phyloP scores from a whole-genome alignment of 2,888 invertebrate genomes.

The Meiosimyza decipiens region DNA sequence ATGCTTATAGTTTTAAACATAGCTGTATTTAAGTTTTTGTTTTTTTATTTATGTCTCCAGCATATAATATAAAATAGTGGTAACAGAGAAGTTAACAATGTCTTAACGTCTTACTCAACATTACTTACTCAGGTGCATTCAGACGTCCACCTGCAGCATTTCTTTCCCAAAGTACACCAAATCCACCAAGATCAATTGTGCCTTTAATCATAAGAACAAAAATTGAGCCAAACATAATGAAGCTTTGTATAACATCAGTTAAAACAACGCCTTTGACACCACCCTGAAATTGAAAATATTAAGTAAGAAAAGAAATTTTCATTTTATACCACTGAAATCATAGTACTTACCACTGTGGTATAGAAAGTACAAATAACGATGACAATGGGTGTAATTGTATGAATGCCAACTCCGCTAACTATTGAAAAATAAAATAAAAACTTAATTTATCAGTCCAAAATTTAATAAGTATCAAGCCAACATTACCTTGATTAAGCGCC shows the following conservation, averaged over 20 bases:
- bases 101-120: neutral
- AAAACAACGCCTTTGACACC: constrained; percentile 84
- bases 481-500: constrained; percentile 80
- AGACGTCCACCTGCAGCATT: constrained; percentile 77
- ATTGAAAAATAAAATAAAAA: constrained; percentile 57
- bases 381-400: constrained; percentile 82
- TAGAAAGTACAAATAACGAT: constrained; percentile 86
- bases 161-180: constrained; percentile 73
- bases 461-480: no score
- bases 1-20: no score
- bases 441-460: neutral
- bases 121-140: constrained; percentile 75
- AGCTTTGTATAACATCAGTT: constrained; percentile 83
- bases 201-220: constrained; percentile 78
- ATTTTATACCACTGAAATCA: neutral
- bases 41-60: no score
- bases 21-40: no score
- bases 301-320: constrained; percentile 64
- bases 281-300: constrained; percentile 68
- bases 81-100: no score
- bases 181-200: constrained; percentile 77
- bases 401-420: constrained; percentile 77
- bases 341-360: constrained; percentile 81
- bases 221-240: constrained; percentile 80
- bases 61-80: no score